phyloP scores from a whole-genome alignment of 2,888 invertebrate species.

The Lasioglossum marginatum region DNA sequence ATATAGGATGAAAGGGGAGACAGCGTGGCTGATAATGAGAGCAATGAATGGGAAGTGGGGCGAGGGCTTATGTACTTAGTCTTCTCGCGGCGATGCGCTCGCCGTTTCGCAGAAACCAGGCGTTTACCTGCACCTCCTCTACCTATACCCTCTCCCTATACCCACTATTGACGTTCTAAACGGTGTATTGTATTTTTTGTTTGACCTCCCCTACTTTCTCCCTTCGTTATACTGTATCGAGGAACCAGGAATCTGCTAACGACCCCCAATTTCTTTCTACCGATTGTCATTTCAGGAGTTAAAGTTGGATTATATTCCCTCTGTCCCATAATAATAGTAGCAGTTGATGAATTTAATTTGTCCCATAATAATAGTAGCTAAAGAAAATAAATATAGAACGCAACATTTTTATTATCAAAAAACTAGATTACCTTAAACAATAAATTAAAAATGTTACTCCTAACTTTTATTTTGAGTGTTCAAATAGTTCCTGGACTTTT shows the following conservation, averaged over 20 bases:
- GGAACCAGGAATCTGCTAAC: background rate
- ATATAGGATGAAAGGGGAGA: conserved; percentile 61
- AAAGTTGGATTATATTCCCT: no score
- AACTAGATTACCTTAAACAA: no score
- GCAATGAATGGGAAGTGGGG: conserved; percentile 77
- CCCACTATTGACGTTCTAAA: background rate
- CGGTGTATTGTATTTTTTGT: conserved; percentile 3
- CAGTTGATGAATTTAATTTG: no score
- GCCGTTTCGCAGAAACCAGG: conserved; percentile 48
- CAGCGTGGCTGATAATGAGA: conserved; percentile 72
- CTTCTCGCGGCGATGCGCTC: conserved; percentile 47
- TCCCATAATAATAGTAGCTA: no score
- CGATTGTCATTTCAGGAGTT: no score
- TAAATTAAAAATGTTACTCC: no score
- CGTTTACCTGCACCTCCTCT: conserved; percentile 43
- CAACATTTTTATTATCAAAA: no score
- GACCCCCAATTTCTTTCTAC: background rate
- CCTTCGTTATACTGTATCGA: background rate
- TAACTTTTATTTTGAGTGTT: no score
- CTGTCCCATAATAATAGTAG: no score
- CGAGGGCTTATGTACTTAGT: conserved; percentile 63
- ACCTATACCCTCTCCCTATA: background rate
- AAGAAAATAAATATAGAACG: no score
- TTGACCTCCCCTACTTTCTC: background rate
- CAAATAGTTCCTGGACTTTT: no score